Conservation (phyloP, 2,888 invertebrate genomes). For the Matsumyia berberina region DNA sequence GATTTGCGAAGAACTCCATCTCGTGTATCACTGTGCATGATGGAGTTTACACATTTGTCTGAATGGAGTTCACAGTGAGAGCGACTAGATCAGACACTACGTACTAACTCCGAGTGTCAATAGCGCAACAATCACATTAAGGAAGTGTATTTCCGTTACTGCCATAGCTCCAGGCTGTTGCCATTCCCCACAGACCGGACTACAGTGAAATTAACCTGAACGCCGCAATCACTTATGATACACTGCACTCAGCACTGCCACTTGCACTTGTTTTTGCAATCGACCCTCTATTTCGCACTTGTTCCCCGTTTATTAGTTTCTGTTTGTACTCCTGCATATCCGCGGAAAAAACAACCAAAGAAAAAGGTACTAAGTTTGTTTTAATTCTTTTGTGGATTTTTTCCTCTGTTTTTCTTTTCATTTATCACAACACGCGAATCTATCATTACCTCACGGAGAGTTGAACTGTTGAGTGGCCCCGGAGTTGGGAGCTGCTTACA, state of each 20-base stretch:
- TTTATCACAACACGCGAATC: constrained; percentile 73
- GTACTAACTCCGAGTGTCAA: too few relatives aligned
- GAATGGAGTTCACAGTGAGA: too few relatives aligned
- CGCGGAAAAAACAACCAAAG: constrained; percentile 29
- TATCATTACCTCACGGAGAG: constrained; percentile 56
- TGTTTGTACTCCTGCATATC: constrained; percentile 21
- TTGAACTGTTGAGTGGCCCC: constrained; percentile 51
- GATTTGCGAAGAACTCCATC: constrained; percentile 31
- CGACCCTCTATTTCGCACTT: constrained; percentile 28
- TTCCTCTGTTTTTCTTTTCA: constrained; percentile 34
- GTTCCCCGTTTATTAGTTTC: constrained; percentile 32
- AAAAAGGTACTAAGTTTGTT: constrained; percentile 70
- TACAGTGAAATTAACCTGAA: constrained; percentile 51
- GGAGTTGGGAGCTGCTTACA: constrained; percentile 13
- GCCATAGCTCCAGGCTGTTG: background rate
- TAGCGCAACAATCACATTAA: background rate
- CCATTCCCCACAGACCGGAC: constrained; percentile 9
- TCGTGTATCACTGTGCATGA: constrained; percentile 1
- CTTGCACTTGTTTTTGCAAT: constrained; percentile 5
- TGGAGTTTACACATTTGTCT: background rate
- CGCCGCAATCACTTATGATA: constrained; percentile 48
- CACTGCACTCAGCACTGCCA: constrained; percentile 27
- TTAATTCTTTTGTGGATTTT: constrained; percentile 67
- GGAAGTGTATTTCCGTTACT: constrained; percentile 2
- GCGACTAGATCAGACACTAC: too few relatives aligned